Percentiles rank a stretch among this genome's conserved stretches.
Conservation (phyloP, 2,113 vertebrate genomes). For the Tetraodon nigroviridis region DNA sequence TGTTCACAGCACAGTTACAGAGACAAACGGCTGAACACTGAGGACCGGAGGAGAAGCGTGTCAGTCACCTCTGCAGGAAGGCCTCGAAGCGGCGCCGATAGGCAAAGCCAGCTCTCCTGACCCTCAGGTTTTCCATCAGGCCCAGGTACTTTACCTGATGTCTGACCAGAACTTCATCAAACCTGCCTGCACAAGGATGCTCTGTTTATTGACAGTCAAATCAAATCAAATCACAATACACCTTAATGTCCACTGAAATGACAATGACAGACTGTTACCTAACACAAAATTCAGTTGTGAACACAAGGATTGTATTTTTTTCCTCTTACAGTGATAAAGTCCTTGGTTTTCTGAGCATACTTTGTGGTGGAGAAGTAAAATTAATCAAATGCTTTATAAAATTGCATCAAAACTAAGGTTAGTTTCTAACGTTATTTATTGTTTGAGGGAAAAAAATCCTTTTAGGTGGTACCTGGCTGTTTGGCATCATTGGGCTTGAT, state of each 20-base stretch:
- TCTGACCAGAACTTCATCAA: slow-evolving; percentile 91
- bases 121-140: slow-evolving; percentile 94
- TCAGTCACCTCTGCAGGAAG: slow-evolving; percentile 85
- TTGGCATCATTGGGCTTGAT: slow-evolving; percentile 96
- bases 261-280: no score
- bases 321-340: no score
- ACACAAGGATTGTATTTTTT: no score
- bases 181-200: slow-evolving; percentile 75
- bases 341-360: no score
- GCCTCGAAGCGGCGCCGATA: slow-evolving; percentile 90
- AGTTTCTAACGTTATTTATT: no score
- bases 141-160: slow-evolving; percentile 98
- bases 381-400: no score
- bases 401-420: no score
- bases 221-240: no score
- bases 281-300: no score
- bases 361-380: no score
- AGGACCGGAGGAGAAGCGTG: background rate
- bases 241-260: no score
- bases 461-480: slow-evolving; percentile 79
- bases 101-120: slow-evolving; percentile 93
- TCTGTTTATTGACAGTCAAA: background rate
- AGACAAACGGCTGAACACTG: background rate
- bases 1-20: background rate
- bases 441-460: background rate